These are phyloP conservation scores for Drosophila leontia DNA, from an alignment of 1,140 invertebrate genomes.

Conservation along the genomic window DNA sequence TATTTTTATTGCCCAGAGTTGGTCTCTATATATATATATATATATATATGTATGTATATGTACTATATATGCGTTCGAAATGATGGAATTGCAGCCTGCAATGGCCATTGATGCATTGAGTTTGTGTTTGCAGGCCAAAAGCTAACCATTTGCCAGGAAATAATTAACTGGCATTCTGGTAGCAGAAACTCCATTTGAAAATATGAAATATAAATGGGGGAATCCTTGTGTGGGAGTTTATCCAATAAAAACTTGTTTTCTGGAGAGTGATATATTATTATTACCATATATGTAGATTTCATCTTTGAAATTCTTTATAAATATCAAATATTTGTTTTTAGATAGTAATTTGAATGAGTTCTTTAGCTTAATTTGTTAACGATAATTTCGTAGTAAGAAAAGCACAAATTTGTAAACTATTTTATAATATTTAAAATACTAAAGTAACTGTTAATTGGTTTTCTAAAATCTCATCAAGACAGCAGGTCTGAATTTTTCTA, in stretches of 20 bases:
- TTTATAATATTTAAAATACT: too few species aligned
- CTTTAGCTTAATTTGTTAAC: too few species aligned
- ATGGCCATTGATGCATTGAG: constrained; percentile 43
- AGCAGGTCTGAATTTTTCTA: too few species aligned
- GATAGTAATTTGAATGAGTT: background rate
- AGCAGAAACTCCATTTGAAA: constrained; percentile 24
- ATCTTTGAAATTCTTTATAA: background rate
- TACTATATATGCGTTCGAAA: background rate
- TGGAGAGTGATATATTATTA: too few species aligned
- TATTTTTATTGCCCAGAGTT: constrained; percentile 66
- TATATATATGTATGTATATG: background rate
- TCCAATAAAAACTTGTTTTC: background rate
- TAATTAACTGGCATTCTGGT: constrained; percentile 34
- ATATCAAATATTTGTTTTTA: background rate
- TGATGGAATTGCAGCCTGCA: constrained; percentile 44
- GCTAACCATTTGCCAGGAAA: constrained; percentile 33
- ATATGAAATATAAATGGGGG: constrained; percentile 11
- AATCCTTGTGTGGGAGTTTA: constrained; percentile 6
- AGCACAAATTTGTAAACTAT: too few species aligned
- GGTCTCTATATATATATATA: background rate
- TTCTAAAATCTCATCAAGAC: too few species aligned
- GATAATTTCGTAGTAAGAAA: too few species aligned
- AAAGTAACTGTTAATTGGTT: too few species aligned
- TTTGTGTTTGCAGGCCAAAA: constrained; percentile 19
- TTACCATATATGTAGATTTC: background rate